Evolutionary conservation across 2,888 invertebrate species (phyloP).

Genomic region (Lepidocyrtinus sp.): DNA sequence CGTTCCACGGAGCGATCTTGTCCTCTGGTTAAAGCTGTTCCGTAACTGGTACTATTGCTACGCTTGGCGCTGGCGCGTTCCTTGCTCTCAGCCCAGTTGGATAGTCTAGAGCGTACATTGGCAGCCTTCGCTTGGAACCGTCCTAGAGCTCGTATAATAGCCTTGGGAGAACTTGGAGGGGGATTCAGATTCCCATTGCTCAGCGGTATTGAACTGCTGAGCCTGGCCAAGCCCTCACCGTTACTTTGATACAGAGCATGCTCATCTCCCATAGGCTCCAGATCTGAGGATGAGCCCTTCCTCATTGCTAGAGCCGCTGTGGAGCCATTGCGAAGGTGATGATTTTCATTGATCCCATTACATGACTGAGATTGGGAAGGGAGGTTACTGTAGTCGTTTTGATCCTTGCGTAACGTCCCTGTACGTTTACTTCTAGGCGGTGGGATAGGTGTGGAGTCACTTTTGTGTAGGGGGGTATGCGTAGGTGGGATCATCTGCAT

Average conservation of each 20-base stretch:
- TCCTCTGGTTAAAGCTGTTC: slow-evolving; percentile 23
- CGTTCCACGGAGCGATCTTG: slow-evolving; percentile 34
- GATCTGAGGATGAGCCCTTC: slow-evolving; percentile 8
- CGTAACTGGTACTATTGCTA: slow-evolving; percentile 2
- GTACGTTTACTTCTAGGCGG: slow-evolving; percentile 65
- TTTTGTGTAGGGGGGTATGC: neutral
- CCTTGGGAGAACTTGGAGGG: slow-evolving; percentile 64
- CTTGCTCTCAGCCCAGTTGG: slow-evolving; percentile 65
- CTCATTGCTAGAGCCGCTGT: slow-evolving; percentile 22
- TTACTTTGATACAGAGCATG: slow-evolving; percentile 23
- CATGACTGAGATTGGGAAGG: neutral
- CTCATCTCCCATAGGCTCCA: neutral
- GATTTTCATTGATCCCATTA: slow-evolving; percentile 22
- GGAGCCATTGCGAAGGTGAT: slow-evolving; percentile 28
- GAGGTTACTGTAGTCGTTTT: slow-evolving; percentile 34
- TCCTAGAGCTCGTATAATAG: slow-evolving; percentile 66
- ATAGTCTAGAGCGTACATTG: slow-evolving; percentile 65
- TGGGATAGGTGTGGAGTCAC: slow-evolving; percentile 60
- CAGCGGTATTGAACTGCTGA: slow-evolving; percentile 24
- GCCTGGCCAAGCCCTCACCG: slow-evolving; percentile 21
- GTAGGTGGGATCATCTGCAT: neutral
- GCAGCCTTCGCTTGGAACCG: slow-evolving; percentile 69
- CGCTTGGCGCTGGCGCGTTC: slow-evolving; percentile 51
- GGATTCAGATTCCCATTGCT: slow-evolving; percentile 24
- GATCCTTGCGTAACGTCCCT: slow-evolving; percentile 30